These are phyloP conservation scores for Caenorhabditis sp. DNA, from an alignment of 2,888 invertebrate genomes.

Conservation along the genomic window DNA sequence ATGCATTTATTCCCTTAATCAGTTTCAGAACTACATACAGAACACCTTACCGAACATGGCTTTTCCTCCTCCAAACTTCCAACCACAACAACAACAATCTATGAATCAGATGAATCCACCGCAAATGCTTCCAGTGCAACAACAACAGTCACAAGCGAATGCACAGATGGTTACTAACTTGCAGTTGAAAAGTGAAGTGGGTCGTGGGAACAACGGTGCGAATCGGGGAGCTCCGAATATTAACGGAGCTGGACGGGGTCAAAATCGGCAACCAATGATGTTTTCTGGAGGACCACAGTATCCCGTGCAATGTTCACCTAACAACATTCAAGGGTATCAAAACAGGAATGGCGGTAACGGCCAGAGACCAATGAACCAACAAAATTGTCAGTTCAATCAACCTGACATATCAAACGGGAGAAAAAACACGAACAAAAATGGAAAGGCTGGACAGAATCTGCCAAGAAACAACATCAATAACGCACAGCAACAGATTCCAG, in stretches of 20 bases:
- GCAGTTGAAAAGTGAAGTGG: slow-evolving; percentile 10
- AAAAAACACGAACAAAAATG: slow-evolving; percentile 19
- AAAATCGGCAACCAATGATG: slow-evolving; percentile 29
- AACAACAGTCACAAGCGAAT: slow-evolving; percentile 4
- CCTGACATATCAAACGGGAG: slow-evolving; percentile 22
- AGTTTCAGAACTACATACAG: slow-evolving; percentile 27
- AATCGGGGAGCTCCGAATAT: not conserved
- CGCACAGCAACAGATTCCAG: not conserved
- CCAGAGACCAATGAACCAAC: slow-evolving; percentile 22
- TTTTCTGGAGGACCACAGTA: slow-evolving; percentile 6
- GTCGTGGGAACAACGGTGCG: not conserved
- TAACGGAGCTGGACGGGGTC: slow-evolving; percentile 20
- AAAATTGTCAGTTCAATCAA: slow-evolving; percentile 19
- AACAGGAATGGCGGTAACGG: slow-evolving; percentile 17
- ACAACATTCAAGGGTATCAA: slow-evolving; percentile 5
- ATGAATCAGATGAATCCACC: slow-evolving; percentile 3
- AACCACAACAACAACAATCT: slow-evolving; percentile 5
- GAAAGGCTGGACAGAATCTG: slow-evolving; percentile 1
- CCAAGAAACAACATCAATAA: not conserved
- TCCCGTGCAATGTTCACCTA: not conserved
- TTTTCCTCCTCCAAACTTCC: slow-evolving; percentile 46
- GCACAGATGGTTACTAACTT: not conserved
- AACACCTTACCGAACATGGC: slow-evolving; percentile 44
- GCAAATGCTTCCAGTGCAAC: slow-evolving; percentile 14
- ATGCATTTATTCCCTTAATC: not conserved